Evolutionary conservation across 2,113 vertebrate species (phyloP), one percentile per base, ranked within the genome.

Genomic region (Rhinoderma darwinii): DNA sequence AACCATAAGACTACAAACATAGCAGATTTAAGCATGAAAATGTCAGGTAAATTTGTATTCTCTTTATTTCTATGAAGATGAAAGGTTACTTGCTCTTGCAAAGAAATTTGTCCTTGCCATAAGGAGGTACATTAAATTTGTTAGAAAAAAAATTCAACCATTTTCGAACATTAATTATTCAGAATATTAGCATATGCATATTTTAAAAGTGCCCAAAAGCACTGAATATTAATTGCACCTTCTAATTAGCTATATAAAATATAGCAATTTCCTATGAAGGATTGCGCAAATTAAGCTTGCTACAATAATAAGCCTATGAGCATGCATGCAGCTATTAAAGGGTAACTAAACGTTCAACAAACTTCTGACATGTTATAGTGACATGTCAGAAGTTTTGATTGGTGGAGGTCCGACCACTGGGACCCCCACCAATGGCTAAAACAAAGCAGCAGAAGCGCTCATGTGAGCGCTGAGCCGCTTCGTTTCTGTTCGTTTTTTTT

Each of bases 171-270:
- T 50, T 83, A 72, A 68, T 83, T 51, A 83, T 68, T 72, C 63
- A 83, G 63, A 72, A 83, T 83, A 83, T 70, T 72, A 72, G 47
- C 63, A 83, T 83, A 72, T 72, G 63, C 20, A 83, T 72, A 50
- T 83, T 83, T 83, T 35, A 68, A 83, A 32, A 83, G 70, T 51
- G 56, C 78, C 78, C 54, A 35, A 81, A 81, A 81, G 78, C 78
- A 63, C 35, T 81, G 78, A 81, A 81, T 63, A 81, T 81, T 81
- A 81, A 81, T 61, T n/a, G 35, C 11, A 22, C 20, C 50, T 14
- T 27, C 30, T 43, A 81, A 81, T 81, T 81, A 81, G 54, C 14
- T 81, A 41, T 77, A 50, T 32, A 50, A 77, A 77, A 50, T 77
- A 77, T 77, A 50, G 30, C 47, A 30, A 51, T 80, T 80, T 80